Evolutionary conservation across 2,113 vertebrate species (phyloP).

Genomic region (Crotalus tigris): DNA sequence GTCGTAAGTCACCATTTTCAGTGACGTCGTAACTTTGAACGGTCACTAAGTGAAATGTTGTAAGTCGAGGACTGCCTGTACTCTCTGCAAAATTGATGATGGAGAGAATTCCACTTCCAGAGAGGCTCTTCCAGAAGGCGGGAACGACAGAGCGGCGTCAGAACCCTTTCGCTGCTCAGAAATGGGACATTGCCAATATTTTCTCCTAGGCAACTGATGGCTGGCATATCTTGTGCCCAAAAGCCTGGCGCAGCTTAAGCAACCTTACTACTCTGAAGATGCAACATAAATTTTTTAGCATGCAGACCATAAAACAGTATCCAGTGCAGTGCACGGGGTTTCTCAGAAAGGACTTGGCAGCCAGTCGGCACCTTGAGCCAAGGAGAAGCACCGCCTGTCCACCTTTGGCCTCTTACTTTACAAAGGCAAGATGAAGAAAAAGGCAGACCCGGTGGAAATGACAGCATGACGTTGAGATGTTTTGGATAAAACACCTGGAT

Average conservation of each 20-base stretch:
- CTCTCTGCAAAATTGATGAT: neutral
- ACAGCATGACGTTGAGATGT: neutral
- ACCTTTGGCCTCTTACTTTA: neutral
- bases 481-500: neutral
- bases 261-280: neutral
- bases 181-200: neutral
- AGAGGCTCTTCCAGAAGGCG: neutral
- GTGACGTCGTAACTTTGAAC: neutral
- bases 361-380: neutral
- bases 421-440: neutral
- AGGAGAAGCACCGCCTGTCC: neutral
- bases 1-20: neutral
- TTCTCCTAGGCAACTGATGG: neutral
- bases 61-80: neutral
- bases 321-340: neutral
- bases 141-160: neutral
- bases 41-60: neutral
- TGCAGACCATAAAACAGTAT: neutral
- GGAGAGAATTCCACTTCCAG: neutral
- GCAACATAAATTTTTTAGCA: neutral
- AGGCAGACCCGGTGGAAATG: neutral
- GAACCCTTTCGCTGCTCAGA: neutral
- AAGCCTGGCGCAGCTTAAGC: neutral
- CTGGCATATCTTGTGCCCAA: neutral
- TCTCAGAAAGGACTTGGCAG: neutral